phyloP scores from a whole-genome alignment of 2,888 invertebrate genomes.

The Morinoia aosen region DNA sequence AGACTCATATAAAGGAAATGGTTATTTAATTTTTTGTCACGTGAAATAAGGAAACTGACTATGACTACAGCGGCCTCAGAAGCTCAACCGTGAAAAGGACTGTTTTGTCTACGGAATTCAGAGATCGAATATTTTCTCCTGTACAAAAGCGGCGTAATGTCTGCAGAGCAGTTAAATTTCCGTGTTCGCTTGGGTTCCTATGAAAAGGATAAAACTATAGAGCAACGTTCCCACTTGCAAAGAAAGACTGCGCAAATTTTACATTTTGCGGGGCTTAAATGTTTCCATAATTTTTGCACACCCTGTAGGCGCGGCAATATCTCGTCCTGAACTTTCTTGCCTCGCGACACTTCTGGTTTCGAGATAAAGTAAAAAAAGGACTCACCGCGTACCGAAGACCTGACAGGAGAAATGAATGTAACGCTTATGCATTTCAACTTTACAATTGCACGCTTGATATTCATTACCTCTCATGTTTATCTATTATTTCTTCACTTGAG shows the following conservation, averaged over 20 bases:
- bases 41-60: too few relatives aligned
- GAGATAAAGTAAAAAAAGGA: background rate
- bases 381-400: background rate
- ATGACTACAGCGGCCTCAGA: background rate
- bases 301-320: background rate
- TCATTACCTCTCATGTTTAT: too few relatives aligned
- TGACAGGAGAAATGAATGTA: background rate
- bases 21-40: too few relatives aligned
- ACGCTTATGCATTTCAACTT: background rate
- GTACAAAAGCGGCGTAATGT: background rate
- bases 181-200: background rate
- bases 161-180: background rate
- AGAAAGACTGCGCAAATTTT: background rate
- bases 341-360: background rate
- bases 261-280: background rate
- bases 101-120: background rate
- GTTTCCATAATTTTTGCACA: background rate
- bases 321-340: background rate
- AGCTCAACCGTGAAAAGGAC: background rate
- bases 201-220: background rate
- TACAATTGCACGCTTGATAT: too few relatives aligned
- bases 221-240: background rate
- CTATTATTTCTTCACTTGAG: too few relatives aligned
- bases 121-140: background rate
- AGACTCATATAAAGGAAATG: too few relatives aligned